Evolutionary conservation across 2,888 invertebrate species (phyloP).

Genomic region (Sicus ferrugineus): DNA sequence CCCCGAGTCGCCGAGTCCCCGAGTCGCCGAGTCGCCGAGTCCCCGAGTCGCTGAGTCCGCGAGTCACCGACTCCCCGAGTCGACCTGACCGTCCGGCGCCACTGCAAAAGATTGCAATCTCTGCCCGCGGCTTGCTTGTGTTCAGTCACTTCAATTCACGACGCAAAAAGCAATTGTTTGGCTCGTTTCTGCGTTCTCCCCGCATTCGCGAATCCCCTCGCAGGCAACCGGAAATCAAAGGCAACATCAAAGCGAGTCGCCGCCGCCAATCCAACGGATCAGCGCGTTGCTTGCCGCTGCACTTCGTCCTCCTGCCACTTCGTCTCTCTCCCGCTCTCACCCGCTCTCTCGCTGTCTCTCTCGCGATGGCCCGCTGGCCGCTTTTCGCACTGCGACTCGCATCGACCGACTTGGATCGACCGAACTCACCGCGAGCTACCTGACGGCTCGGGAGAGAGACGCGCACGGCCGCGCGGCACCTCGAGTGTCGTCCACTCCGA

Average conservation of each 20-base stretch:
- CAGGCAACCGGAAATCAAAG: constrained; percentile 57
- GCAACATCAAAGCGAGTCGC: constrained; percentile 55
- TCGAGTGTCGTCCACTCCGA: not conserved
- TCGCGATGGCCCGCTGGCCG: not conserved
- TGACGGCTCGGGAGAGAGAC: not conserved
- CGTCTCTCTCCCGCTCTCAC: not conserved
- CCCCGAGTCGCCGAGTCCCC: no score
- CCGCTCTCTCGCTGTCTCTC: not conserved
- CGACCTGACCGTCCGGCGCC: constrained; percentile 7
- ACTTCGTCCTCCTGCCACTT: not conserved
- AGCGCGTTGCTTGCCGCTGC: constrained; percentile 18
- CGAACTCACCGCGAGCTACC: not conserved
- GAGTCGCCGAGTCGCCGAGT: no score
- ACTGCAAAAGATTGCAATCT: constrained; percentile 1
- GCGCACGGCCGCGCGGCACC: not conserved
- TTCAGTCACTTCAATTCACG: constrained; percentile 29
- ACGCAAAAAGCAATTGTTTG: not conserved
- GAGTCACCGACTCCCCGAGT: no score
- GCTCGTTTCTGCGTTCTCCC: not conserved
- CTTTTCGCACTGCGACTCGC: no score
- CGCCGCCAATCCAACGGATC: constrained; percentile 38
- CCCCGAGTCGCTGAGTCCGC: no score
- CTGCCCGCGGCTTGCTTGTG: not conserved
- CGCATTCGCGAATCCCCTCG: constrained; percentile 51
- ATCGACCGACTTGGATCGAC: not conserved